Evolutionary conservation across 2,888 invertebrate genomes (phyloP).

Genomic region (Ormyrus thymus): DNA sequence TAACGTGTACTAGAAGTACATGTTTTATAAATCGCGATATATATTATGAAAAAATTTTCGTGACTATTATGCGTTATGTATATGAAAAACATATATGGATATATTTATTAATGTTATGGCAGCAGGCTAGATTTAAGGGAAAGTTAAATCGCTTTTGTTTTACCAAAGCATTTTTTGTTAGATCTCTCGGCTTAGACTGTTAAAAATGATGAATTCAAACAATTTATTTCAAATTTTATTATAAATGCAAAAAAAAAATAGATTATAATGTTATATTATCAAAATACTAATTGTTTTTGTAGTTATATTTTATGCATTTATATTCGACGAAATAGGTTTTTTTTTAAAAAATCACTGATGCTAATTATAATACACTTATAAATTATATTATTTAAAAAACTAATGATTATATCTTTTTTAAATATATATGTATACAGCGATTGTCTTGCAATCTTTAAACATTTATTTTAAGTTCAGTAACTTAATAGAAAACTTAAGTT

Average conservation of each 20-base stretch:
- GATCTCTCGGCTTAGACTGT: constrained; percentile 52
- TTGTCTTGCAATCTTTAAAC: constrained; percentile 29
- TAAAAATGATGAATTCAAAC: constrained; percentile 35
- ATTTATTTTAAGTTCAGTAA: constrained; percentile 46
- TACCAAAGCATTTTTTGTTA: constrained; percentile 57
- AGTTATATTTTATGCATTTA: constrained; percentile 48
- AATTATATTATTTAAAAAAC: constrained; percentile 39
- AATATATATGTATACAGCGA: constrained; percentile 9
- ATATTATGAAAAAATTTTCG: constrained; percentile 29
- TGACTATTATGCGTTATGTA: constrained; percentile 39
- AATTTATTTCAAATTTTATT: constrained; percentile 45
- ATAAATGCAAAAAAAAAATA: constrained; percentile 25
- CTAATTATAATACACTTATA: constrained; percentile 25
- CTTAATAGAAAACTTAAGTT: constrained; percentile 20
- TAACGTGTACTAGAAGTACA: constrained; percentile 19
- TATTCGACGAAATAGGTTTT: constrained; percentile 20
- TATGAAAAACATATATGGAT: constrained; percentile 30
- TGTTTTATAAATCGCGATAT: constrained; percentile 25
- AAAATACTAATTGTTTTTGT: constrained; percentile 36
- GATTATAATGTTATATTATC: constrained; percentile 18
- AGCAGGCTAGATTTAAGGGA: constrained; percentile 52
- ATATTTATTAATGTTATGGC: constrained; percentile 56
- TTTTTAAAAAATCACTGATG: constrained; percentile 32
- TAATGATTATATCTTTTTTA: constrained; percentile 36
- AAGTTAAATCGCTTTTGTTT: constrained; percentile 52